phyloP scores from a whole-genome alignment of 2,888 invertebrate species.

The Euphydryas editha region DNA sequence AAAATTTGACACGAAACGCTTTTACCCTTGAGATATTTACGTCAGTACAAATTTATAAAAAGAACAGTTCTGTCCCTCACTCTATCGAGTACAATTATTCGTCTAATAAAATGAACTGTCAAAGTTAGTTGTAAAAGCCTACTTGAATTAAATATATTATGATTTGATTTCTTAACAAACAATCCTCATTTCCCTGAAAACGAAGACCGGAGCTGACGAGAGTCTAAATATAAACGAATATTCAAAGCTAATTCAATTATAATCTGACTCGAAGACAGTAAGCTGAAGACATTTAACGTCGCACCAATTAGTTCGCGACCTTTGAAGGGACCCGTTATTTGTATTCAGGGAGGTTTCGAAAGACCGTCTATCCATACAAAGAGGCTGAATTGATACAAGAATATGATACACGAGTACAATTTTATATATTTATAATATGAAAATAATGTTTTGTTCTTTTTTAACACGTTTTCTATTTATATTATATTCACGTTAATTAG shows the following conservation, averaged over 20 bases:
- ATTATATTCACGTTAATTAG: too few relatives aligned
- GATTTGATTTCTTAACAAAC: not conserved
- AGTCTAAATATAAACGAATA: conserved; percentile 4
- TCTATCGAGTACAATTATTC: too few relatives aligned
- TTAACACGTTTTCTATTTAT: not conserved
- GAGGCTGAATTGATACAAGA: not conserved
- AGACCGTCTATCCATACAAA: conserved; percentile 1
- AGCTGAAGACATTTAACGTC: conserved; percentile 25
- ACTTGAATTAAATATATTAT: not conserved
- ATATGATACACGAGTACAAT: not conserved
- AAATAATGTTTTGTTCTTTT: not conserved
- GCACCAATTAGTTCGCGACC: conserved; percentile 27
- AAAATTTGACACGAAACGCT: too few relatives aligned
- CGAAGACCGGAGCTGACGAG: too few relatives aligned
- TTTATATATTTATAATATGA: not conserved
- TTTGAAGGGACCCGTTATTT: conserved; percentile 11
- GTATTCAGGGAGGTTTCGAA: conserved; percentile 5
- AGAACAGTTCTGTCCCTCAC: too few relatives aligned
- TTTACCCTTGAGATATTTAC: too few relatives aligned
- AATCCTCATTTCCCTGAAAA: not conserved
- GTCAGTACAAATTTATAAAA: too few relatives aligned
- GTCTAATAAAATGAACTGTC: too few relatives aligned
- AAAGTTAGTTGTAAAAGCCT: not conserved
- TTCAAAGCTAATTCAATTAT: conserved; percentile 20
- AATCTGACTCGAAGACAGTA: conserved; percentile 18